These are phyloP conservation scores for Microctenopoma stevenorrisi DNA, from an alignment of 2,797 vertebrate species.

Conservation along the genomic window DNA sequence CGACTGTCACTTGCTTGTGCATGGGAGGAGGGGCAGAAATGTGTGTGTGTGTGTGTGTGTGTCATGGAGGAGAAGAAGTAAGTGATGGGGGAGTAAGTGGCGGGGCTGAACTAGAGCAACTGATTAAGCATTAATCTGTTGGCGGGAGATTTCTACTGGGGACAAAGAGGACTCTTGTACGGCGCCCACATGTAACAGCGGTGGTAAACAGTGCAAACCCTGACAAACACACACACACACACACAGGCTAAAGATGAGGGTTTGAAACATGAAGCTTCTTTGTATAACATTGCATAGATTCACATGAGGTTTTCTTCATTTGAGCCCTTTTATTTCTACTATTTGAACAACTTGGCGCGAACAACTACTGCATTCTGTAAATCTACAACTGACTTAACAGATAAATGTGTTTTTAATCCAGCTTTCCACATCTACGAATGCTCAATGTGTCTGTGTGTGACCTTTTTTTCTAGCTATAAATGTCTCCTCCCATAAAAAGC, in stretches of 20 bases:
- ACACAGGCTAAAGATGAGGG: slow-evolving; percentile 47
- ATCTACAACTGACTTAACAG: slow-evolving; percentile 16
- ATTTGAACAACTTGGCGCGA: not conserved
- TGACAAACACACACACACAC: not conserved
- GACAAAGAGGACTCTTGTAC: slow-evolving; percentile 3
- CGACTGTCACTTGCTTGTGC: slow-evolving; percentile 49
- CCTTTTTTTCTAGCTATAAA: slow-evolving; percentile 21
- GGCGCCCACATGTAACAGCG: slow-evolving; percentile 12
- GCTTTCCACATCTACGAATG: slow-evolving; percentile 13
- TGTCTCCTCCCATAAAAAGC: slow-evolving; percentile 18
- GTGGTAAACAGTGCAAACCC: slow-evolving; percentile 1
- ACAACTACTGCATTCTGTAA: slow-evolving; percentile 11
- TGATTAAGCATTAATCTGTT: slow-evolving; percentile 71
- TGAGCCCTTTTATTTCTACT: slow-evolving; percentile 15
- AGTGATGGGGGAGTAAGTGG: slow-evolving; percentile 2
- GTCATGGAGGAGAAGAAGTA: slow-evolving; percentile 26
- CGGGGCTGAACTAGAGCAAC: slow-evolving; percentile 51
- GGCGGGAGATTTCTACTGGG: slow-evolving; percentile 31
- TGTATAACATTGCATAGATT: not conserved
- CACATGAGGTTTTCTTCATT: slow-evolving; percentile 22
- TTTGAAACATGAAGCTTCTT: slow-evolving; percentile 31
- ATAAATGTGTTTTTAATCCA: slow-evolving; percentile 14
- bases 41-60: slow-evolving; percentile 31
- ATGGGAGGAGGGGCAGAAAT: slow-evolving; percentile 37
- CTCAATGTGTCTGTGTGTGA: slow-evolving; percentile 9